Percentiles rank a stretch among this genome's conserved stretches.
These are phyloP conservation scores for Acyrthosiphon pisum DNA, from an alignment of 1,140 invertebrate genomes.

Conservation along the genomic window DNA sequence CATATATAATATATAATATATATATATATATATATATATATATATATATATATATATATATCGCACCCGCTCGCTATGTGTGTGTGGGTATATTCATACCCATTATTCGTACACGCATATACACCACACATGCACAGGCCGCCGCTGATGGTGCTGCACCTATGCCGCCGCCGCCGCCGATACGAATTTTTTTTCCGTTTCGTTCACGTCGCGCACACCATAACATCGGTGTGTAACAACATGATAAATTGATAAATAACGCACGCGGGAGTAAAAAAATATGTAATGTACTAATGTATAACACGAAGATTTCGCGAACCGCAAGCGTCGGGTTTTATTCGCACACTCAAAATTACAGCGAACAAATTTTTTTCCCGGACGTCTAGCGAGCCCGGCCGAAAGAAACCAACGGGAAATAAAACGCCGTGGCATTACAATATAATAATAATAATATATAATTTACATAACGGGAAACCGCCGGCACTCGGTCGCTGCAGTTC, in stretches of 20 bases:
- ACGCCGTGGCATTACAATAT: not conserved
- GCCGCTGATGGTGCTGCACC: not conserved
- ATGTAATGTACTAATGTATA: not conserved
- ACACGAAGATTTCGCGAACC: too few relatives aligned
- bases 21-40: not conserved
- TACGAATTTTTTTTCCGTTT: not conserved
- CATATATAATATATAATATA: not conserved
- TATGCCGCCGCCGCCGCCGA: not conserved
- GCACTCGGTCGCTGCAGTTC: not conserved
- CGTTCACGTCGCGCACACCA: not conserved
- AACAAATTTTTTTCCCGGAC: too few relatives aligned
- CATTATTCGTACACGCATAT: not conserved
- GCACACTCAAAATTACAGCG: not conserved
- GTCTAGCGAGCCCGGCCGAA: not conserved
- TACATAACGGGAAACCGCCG: slow-evolving; percentile 20
- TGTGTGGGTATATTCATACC: not conserved
- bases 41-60: not conserved
- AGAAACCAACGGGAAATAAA: not conserved
- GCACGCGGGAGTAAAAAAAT: not conserved
- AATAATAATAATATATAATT: not conserved
- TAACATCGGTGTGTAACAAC: not conserved
- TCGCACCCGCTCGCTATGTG: not conserved
- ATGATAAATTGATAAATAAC: not conserved
- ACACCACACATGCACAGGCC: not conserved
- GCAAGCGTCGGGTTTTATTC: not conserved